Conservation (phyloP, 1,140 invertebrate species). For the Acromyrmex charruanus region DNA sequence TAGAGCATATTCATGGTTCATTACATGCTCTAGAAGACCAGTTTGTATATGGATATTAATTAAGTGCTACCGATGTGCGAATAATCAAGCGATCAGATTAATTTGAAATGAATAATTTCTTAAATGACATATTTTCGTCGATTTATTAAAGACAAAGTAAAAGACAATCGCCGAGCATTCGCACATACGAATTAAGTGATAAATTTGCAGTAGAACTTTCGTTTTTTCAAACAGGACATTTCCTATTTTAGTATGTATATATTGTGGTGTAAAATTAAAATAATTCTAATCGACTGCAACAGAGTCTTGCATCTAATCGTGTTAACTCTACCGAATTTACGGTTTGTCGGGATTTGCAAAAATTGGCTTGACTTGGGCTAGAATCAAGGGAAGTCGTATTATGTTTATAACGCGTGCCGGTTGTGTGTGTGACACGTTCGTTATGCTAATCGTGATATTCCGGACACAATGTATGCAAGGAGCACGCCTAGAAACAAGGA, state of each 20-base stretch:
- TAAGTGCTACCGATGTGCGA: conserved; percentile 82
- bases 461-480: conserved; percentile 72
- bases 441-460: conserved; percentile 50
- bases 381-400: conserved; percentile 57
- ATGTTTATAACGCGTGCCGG: conserved; percentile 36
- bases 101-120: not conserved
- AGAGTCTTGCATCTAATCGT: conserved; percentile 43
- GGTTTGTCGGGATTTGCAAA: conserved; percentile 47
- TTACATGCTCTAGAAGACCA: conserved; percentile 85
- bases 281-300: conserved; percentile 45
- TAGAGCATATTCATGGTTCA: conserved; percentile 85
- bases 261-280: conserved; percentile 49
- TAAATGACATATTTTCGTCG: not conserved
- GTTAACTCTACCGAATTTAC: conserved; percentile 53
- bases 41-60: conserved; percentile 84
- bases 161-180: conserved; percentile 75
- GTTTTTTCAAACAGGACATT: conserved; percentile 77
- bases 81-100: conserved; percentile 73
- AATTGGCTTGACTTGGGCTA: conserved; percentile 60
- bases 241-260: conserved; percentile 66
- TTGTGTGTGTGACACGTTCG: conserved; percentile 36
- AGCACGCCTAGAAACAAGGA: conserved; percentile 77
- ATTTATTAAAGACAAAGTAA: not conserved
- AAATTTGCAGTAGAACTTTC: conserved; percentile 87
- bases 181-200: conserved; percentile 80